phyloP scores from a whole-genome alignment of 1,140 invertebrate genomes.

The Diorhabda sublineata region DNA sequence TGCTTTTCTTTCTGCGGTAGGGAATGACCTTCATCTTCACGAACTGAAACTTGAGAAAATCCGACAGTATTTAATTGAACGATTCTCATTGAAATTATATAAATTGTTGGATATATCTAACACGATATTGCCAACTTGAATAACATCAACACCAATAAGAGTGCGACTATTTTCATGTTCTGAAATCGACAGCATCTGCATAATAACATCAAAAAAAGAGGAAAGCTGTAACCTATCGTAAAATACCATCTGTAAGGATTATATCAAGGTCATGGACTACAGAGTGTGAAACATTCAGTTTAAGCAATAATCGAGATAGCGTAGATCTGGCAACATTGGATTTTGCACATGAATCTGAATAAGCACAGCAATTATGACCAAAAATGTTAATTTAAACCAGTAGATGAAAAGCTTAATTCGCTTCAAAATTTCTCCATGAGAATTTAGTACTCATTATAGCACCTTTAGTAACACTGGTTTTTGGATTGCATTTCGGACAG shows the following conservation, averaged over 20 bases:
- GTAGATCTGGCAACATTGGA: too few relatives aligned
- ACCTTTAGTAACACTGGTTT: too few relatives aligned
- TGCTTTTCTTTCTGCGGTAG: too few relatives aligned
- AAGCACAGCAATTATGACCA: too few relatives aligned
- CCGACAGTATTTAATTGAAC: too few relatives aligned
- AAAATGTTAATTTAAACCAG: too few relatives aligned
- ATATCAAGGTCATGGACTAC: neutral
- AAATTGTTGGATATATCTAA: neutral
- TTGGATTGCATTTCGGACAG: conserved; percentile 11
- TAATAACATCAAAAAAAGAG: conserved; percentile 3
- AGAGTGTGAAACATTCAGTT: neutral
- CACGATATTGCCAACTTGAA: conserved; percentile 1
- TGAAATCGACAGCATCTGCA: neutral
- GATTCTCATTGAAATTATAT: neutral
- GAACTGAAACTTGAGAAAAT: neutral
- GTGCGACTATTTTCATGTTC: neutral
- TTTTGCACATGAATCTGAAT: too few relatives aligned
- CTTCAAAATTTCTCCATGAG: too few relatives aligned
- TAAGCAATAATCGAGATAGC: neutral
- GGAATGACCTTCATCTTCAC: too few relatives aligned
- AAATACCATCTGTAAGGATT: neutral
- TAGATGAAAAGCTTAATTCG: too few relatives aligned
- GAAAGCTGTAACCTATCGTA: neutral
- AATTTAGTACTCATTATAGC: too few relatives aligned
- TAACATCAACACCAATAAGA: conserved; percentile 4